A percentile compares a stretch with the other conserved stretches of the same genome.
phyloP scores from a whole-genome alignment of 2,113 vertebrate species.

The Malaclemys terrapin region DNA sequence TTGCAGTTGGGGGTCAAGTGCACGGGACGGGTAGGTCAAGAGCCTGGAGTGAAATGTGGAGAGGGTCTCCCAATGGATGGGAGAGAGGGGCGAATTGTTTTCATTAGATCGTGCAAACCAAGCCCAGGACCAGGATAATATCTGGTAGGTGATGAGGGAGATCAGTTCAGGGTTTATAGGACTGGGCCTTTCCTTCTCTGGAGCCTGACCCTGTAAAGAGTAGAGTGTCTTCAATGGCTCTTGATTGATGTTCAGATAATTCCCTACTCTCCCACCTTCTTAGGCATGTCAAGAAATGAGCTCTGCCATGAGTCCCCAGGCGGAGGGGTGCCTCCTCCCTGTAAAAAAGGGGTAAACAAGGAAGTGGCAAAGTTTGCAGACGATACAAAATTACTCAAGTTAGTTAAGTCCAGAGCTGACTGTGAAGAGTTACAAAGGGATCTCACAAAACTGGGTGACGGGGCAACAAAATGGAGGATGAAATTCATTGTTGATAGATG shows the following conservation, averaged over 20 bases:
- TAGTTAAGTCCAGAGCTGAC: background rate
- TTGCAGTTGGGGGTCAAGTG: background rate
- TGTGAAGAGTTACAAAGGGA: background rate
- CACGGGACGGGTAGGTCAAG: background rate
- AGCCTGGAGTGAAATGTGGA: background rate
- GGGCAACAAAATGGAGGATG: background rate
- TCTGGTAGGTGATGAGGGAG: background rate
- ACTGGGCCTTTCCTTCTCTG: too few species aligned
- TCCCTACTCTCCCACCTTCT: too few species aligned
- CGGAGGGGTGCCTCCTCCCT: background rate
- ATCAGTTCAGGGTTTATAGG: too few species aligned
- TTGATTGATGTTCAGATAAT: too few species aligned
- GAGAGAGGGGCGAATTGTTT: background rate
- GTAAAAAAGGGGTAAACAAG: background rate
- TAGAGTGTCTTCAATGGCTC: background rate
- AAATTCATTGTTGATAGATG: background rate
- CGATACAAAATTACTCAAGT: background rate
- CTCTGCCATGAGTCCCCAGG: background rate
- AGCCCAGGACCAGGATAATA: background rate
- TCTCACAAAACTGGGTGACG: background rate
- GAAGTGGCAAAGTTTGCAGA: background rate
- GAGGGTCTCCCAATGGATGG: background rate
- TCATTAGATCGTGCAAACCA: background rate
- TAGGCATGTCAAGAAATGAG: background rate
- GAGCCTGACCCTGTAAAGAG: background rate